Conservation (phyloP, 2,797 vertebrate species). For the Pelodytes ibericus region DNA sequence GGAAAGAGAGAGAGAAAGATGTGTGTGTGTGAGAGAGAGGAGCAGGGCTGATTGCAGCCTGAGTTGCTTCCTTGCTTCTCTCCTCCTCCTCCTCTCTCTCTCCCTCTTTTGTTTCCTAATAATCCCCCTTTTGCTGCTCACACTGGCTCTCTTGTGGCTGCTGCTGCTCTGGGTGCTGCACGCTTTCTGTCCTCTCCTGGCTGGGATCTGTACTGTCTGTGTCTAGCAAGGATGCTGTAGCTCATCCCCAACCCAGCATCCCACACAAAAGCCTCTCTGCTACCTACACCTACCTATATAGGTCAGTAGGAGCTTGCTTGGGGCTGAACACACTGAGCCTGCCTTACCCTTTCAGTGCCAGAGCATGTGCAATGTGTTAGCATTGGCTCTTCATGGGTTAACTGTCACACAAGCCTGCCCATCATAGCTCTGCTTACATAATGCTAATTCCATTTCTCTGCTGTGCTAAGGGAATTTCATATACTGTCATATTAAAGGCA, state of each 20-base stretch:
- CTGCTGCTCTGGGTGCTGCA: slow-evolving; percentile 21
- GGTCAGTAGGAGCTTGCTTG: slow-evolving; percentile 20
- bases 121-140: slow-evolving; percentile 54
- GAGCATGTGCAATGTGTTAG: too few relatives aligned
- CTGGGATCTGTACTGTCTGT: slow-evolving; percentile 46
- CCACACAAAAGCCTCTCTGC: slow-evolving; percentile 34
- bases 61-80: slow-evolving; percentile 43
- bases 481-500: too few relatives aligned
- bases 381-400: too few relatives aligned
- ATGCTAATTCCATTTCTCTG: too few relatives aligned
- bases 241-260: slow-evolving; percentile 47
- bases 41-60: slow-evolving; percentile 43
- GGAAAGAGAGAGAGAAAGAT: slow-evolving; percentile 25
- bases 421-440: too few relatives aligned
- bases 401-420: too few relatives aligned
- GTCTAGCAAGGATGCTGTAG: slow-evolving; percentile 39
- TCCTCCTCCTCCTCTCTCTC: slow-evolving; percentile 53
- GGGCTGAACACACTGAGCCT: neutral
- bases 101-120: slow-evolving; percentile 53
- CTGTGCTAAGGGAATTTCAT: too few relatives aligned
- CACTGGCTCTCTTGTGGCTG: slow-evolving; percentile 48
- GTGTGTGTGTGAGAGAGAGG: slow-evolving; percentile 36
- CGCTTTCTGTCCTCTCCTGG: slow-evolving; percentile 48
- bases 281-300: slow-evolving; percentile 53
- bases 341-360: neutral